These are phyloP conservation scores for Dryobates pubescens DNA, from an alignment of 2,797 vertebrate genomes.

Conservation along the genomic window DNA sequence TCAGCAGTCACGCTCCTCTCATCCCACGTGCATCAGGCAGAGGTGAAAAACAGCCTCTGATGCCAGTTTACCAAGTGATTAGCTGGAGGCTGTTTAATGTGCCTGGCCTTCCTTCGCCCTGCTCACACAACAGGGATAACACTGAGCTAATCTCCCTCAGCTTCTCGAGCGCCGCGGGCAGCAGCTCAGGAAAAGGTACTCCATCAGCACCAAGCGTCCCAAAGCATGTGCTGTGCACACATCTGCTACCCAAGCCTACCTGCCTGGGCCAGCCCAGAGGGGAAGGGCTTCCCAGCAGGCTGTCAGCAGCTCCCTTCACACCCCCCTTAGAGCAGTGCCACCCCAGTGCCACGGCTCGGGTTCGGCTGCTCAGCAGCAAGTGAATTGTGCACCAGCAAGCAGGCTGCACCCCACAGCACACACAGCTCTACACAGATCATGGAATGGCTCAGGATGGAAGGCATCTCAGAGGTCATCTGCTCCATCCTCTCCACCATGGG, in stretches of 20 bases:
- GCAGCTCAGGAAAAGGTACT: background rate
- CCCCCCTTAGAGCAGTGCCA: background rate
- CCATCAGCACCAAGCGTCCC: background rate
- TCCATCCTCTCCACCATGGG: no score
- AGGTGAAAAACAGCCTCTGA: background rate
- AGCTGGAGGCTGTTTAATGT: conserved; percentile 29
- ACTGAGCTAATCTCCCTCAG: conserved; percentile 14
- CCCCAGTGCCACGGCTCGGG: background rate
- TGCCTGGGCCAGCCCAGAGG: background rate
- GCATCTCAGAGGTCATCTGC: no score
- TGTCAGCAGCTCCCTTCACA: background rate
- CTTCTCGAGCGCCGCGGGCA: background rate
- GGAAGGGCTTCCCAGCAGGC: background rate
- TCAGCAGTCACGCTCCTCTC: background rate
- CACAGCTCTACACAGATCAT: no score
- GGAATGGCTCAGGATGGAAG: no score
- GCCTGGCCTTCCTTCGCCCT: conserved; percentile 8
- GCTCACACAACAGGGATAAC: background rate
- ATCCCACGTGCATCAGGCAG: background rate
- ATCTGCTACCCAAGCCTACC: background rate
- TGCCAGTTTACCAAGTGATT: conserved; percentile 3
- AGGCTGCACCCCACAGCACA: background rate
- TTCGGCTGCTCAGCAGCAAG: background rate
- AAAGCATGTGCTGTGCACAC: background rate
- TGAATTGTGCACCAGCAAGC: background rate